A percentile compares a stretch with the other conserved stretches of the same genome.
These are phyloP conservation scores for Synanceia verrucosa DNA, from an alignment of 2,797 vertebrate species.

Conservation along the genomic window DNA sequence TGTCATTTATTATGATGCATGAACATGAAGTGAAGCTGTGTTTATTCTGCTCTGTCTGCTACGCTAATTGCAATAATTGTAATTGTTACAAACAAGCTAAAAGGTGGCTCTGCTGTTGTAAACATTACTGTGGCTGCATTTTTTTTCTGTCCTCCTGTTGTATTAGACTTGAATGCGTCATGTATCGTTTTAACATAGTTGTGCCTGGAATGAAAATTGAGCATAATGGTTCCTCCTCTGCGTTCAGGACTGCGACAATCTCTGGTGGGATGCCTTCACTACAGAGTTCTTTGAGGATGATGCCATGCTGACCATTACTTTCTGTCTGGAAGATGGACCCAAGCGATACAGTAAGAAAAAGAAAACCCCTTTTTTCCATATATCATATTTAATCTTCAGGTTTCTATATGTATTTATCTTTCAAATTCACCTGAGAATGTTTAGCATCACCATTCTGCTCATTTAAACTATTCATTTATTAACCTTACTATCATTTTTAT, in stretches of 20 bases:
- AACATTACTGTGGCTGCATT: too few relatives aligned
- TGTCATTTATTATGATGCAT: too few relatives aligned
- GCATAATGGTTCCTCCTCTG: not conserved
- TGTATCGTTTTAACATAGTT: not conserved
- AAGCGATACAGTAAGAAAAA: slow-evolving; percentile 95
- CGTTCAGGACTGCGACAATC: slow-evolving; percentile 96
- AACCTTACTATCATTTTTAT: not conserved
- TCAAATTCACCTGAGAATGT: not conserved
- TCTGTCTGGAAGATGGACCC: slow-evolving; percentile 99
- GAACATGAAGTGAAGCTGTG: too few relatives aligned
- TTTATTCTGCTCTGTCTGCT: too few relatives aligned
- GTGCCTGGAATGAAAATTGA: not conserved
- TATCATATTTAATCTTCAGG: not conserved
- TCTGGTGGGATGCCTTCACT: slow-evolving; percentile 99
- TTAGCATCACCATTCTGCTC: not conserved
- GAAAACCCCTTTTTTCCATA: too few relatives aligned
- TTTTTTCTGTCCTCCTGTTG: not conserved
- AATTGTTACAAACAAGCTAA: too few relatives aligned
- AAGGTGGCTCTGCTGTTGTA: too few relatives aligned
- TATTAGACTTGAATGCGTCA: not conserved
- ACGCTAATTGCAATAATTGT: too few relatives aligned
- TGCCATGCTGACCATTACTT: slow-evolving; percentile 97
- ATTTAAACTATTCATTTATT: not conserved
- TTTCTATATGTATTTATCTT: not conserved
- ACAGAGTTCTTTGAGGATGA: slow-evolving; percentile 99